Evolutionary conservation across 2,888 invertebrate genomes (phyloP).

Genomic region (Muschampia plurimacula): DNA sequence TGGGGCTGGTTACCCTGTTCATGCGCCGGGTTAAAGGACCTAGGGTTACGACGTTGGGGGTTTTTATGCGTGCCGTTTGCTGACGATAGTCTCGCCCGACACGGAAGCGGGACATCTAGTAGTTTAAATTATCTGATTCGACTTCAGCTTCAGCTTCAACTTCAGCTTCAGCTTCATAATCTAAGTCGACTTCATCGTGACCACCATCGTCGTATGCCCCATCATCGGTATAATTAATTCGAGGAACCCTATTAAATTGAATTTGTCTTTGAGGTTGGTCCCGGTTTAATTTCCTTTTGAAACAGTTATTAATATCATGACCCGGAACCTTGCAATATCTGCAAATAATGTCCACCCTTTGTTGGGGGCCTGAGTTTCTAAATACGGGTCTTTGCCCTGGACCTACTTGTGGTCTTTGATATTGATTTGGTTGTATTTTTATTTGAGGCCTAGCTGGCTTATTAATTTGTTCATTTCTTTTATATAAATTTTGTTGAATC

Average conservation of each 20-base stretch:
- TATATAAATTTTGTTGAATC: slow-evolving; percentile 3
- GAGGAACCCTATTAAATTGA: too few species aligned
- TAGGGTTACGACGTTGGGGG: too few species aligned
- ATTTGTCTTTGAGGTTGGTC: neutral
- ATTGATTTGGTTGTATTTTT: too few species aligned
- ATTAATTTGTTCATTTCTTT: neutral
- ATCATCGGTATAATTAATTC: too few species aligned
- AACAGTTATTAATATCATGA: slow-evolving; percentile 38
- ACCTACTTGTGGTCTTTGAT: too few species aligned
- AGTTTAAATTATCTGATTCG: slow-evolving; percentile 5
- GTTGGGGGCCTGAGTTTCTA: too few species aligned
- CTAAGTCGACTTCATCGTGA: neutral
- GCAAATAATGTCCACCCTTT: neutral
- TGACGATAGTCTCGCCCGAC: slow-evolving; percentile 4
- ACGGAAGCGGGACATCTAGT: slow-evolving; percentile 19
- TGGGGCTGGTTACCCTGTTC: too few species aligned
- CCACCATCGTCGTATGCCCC: too few species aligned
- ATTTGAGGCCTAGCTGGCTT: too few species aligned
- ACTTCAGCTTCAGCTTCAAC: neutral
- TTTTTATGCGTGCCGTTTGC: slow-evolving; percentile 16
- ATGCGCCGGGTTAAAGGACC: too few species aligned
- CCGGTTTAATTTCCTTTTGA: slow-evolving; percentile 14
- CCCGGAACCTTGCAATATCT: slow-evolving; percentile 39
- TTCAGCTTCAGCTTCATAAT: neutral
- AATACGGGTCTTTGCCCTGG: neutral